phyloP scores from a whole-genome alignment of 2,797 vertebrate species.

The Hydrophis major region DNA sequence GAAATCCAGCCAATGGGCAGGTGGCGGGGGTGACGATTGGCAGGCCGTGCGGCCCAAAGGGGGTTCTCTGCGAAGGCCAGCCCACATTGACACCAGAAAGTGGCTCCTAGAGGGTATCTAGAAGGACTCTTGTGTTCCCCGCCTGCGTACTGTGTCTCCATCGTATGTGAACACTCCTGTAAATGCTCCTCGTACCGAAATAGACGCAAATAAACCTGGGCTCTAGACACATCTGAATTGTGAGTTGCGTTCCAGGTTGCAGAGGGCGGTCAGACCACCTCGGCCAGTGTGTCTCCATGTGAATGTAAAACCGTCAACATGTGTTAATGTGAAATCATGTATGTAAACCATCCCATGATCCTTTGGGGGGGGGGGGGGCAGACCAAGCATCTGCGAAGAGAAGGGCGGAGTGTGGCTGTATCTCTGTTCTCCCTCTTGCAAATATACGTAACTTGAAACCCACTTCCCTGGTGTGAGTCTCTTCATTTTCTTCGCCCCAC shows the following conservation, averaged over 20 bases:
- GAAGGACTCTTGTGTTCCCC: background rate
- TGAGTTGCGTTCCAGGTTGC: background rate
- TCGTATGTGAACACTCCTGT: too few species aligned
- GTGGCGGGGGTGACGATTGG: too few species aligned
- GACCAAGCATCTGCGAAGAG: conserved; percentile 30
- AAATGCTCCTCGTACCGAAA: too few species aligned
- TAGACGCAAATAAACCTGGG: fast-evolving
- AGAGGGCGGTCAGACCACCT: background rate
- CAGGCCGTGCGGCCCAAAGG: fast-evolving
- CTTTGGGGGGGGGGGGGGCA: background rate
- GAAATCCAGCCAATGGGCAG: background rate
- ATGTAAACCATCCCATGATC: background rate
- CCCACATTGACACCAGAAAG: background rate
- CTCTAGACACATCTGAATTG: background rate
- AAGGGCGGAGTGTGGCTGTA: background rate
- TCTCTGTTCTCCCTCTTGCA: background rate
- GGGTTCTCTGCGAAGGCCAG: background rate
- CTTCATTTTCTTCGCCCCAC: background rate
- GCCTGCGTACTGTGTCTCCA: background rate
- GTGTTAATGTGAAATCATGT: background rate
- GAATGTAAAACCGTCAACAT: background rate
- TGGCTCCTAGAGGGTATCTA: too few species aligned
- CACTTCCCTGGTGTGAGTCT: background rate
- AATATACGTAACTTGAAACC: conserved; percentile 8
- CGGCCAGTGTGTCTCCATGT: background rate